Evolutionary conservation across 2,888 invertebrate genomes (phyloP), one percentile per base, ranked within the genome.

Genomic region (Amblyjoppa fuscipennis): DNA sequence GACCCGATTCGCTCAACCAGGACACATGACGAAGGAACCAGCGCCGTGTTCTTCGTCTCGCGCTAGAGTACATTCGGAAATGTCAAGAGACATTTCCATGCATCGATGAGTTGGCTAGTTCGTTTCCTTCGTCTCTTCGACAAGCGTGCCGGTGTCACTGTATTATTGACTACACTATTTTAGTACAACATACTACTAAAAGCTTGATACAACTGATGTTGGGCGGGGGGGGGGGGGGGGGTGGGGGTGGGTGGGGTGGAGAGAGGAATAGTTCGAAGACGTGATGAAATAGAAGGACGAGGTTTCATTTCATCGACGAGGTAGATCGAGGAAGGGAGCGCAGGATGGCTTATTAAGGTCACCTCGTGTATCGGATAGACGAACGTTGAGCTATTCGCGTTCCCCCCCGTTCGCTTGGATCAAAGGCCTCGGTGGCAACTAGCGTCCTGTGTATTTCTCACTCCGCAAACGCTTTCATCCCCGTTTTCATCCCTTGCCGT

Each of bases 281-380:
- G 59, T 20, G 78, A 20, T 13, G 28, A 70, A 82, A 78, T 74
- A 59, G 56, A 34, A 75, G 66, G 71, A 61, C 71, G 61, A 80
- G 79, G 45, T 45, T 45, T 45, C 45, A 45, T 45, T 45, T 45
- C 45, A 64, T 38, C 38, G 11, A 68, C 66, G 66, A 68, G 59
- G 53, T 25, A 16, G 76, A 77, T 68, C 53, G 53, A 38, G 76
- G 38, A 25, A 66, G 70, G 76, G 41, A 68, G 61, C 51, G 68
- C 71, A 73, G 80, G 76, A 85, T 74, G 76, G 59, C 83, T 85
- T 83, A 85, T 83, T 83, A 74, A 85, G 80, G 83, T 83, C 78
- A 81, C 51, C 80, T 34, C 68, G 68, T 69, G 68, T 80, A 77
- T 80, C 69, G 85, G 68, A 74, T 81, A 73, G 73, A 81, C 64